Evolutionary conservation across 1,140 invertebrate species (phyloP), one percentile per base, ranked within the genome.

Genomic region (Drosophila arawakana): DNA sequence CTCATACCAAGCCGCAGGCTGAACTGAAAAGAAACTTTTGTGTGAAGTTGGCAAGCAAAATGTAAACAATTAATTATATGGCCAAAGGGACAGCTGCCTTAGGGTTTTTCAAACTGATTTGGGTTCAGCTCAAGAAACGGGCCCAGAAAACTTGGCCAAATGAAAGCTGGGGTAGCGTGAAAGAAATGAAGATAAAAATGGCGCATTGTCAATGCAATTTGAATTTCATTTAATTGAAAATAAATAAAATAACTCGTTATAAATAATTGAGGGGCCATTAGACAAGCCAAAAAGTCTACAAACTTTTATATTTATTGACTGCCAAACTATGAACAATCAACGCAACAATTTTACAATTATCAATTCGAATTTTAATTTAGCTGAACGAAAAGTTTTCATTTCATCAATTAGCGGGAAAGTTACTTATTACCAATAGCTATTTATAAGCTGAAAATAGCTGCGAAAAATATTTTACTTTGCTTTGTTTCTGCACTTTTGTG

Each of bases 41-140:
- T 21, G 11, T 44, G 77, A 86, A 88, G 54, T 88, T 86, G 68
- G 44, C 39, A 41, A 69, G 52, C 47, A 50, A 67, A 70, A 81
- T 75, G 73, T 71, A 73, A 86, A 80, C 83, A 80, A 86, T 88
- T 83, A 86, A 86, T 86, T 83, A 86, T 75, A 83, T 77, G 63
- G 62, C 44, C 57, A 74, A 88, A 80, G 55, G 83, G 83, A 88
- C 83, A 77, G 62, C 78, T 58, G 57, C 34, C 35, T n/a, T 49
- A n/a, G 62, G 46, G 52, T 57, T 71, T 2, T 5, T 15, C 47
- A 57, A 55, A 55, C 39, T 55, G 70, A 62, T 74, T 58, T 35
- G 41, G 52, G 13, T 54, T n/a, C 11, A 18, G 47, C 9, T 15
- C 3, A 10, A 41, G 44, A 46, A 30, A 21, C 9, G n/a, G 52